Conservation (phyloP, 2,888 invertebrate genomes). For the Hydrotaea diabolus region DNA sequence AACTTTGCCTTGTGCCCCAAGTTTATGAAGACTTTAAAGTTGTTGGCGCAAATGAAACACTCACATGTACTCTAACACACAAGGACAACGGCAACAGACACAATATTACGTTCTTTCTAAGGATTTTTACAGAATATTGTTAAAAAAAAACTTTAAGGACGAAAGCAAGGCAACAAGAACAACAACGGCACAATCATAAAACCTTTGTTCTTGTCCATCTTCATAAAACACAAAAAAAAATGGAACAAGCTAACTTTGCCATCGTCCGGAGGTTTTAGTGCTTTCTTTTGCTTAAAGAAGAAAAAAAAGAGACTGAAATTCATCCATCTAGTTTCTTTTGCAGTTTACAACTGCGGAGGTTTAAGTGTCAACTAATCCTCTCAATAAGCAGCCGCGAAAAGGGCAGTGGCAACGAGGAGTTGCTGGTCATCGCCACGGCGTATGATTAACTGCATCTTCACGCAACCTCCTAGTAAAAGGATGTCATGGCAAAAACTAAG, state of each 20-base stretch:
- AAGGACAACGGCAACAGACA: not conserved
- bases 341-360: conserved; percentile 14
- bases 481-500: not conserved
- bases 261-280: not conserved
- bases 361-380: conserved; percentile 35
- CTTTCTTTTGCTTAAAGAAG: not conserved
- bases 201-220: conserved; percentile 5
- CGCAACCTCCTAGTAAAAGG: not conserved
- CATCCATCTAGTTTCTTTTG: conserved; percentile 19
- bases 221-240: conserved; percentile 9
- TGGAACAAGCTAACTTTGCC: not conserved
- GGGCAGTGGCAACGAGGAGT: not conserved
- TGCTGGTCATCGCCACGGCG: not conserved
- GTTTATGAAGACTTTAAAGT: conserved; percentile 21
- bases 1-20: not conserved
- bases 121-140: not conserved
- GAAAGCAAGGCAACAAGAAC: not conserved
- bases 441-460: not conserved
- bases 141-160: not conserved
- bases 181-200: conserved; percentile 5
- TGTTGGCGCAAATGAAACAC: not conserved
- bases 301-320: not conserved
- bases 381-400: conserved; percentile 14
- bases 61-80: no score
- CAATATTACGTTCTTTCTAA: not conserved